Base-by-base conservation (phyloP, 1,140 invertebrate genomes). In the Caligus rogercresseyi region DNA sequence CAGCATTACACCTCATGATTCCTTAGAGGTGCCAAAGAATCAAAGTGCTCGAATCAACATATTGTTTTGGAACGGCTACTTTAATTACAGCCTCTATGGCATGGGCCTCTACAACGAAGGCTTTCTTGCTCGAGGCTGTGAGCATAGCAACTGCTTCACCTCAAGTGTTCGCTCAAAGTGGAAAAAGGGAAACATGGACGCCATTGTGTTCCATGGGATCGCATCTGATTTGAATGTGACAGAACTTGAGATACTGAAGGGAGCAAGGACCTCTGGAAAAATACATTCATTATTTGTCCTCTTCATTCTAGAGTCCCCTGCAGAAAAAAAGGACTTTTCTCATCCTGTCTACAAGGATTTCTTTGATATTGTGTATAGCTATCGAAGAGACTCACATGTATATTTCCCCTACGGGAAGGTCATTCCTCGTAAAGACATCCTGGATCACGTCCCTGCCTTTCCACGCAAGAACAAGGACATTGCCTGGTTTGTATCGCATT, bases 401-500 rank as follows among this genome's bases (percentile, higher is more conserved):
- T 69, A 67, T 0, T 69, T 68, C 55, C 68, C 72, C 3, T 79
- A 80, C 70, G 70, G 77, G 25, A 7, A 67, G 20, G 69, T 72
- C n/a, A n/a, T 43, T 43, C 31, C 31, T 7, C n/a, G 7, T n/a
- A 11, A 7, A 43, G 7, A 11, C n/a, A n/a, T 7, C 7, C 7
- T n/a, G n/a, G n/a, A 43, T 11, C 7, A 11, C 31, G 7, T n/a
- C 7, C 7, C n/a, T 43, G 7, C 31, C 7, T 11, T 11, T 7
- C 7, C n/a, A n/a, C 20, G 18, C 71, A 94, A 93, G 73, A 91
- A 86, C n/a, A 89, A 87, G 3, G 68, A 82, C 77, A 89, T 93
- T 1, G 91, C 90, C 31, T 96, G 92, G 92, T 95, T 96, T 73
- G 91, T 96, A 16, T 95, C 90, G 20, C 95, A 96, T 74, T 97